Conservation (phyloP, 2,113 vertebrate genomes). For the Steatornis caripensis region DNA sequence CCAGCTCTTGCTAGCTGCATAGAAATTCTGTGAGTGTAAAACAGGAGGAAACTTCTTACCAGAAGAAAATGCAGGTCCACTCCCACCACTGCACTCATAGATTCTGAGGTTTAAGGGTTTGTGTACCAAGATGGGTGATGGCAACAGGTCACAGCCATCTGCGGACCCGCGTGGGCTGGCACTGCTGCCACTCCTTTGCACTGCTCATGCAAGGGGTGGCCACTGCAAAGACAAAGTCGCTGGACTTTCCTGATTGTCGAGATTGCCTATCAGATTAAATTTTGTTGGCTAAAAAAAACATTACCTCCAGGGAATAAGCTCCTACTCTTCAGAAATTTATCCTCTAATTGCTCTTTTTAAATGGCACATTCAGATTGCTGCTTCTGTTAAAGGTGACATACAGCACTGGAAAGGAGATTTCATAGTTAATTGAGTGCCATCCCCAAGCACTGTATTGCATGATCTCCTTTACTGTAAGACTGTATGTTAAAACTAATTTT, state of each 20-base stretch:
- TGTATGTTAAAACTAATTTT: not conserved
- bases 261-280: not conserved
- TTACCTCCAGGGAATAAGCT: not conserved
- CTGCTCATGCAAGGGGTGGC: not conserved
- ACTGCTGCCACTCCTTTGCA: not conserved
- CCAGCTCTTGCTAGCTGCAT: not conserved
- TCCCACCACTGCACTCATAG: not conserved
- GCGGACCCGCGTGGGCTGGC: rapidly evolving
- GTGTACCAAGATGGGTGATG: not conserved
- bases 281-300: not conserved
- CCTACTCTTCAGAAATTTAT: not conserved
- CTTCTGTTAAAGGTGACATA: not conserved
- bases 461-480: not conserved
- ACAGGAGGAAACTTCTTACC: not conserved
- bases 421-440: not conserved
- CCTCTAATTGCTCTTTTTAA: not conserved
- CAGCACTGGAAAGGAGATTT: not conserved
- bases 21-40: not conserved
- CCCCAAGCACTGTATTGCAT: not conserved
- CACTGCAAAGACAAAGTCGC: not conserved
- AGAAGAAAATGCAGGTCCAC: not conserved
- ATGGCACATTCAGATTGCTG: not conserved
- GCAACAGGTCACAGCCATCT: not conserved
- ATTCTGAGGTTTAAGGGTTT: not conserved
- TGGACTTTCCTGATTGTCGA: not conserved